Base-by-base conservation (phyloP, 92 coral and sea anemone genomes). In the Desmophyllum pertusum region DNA sequence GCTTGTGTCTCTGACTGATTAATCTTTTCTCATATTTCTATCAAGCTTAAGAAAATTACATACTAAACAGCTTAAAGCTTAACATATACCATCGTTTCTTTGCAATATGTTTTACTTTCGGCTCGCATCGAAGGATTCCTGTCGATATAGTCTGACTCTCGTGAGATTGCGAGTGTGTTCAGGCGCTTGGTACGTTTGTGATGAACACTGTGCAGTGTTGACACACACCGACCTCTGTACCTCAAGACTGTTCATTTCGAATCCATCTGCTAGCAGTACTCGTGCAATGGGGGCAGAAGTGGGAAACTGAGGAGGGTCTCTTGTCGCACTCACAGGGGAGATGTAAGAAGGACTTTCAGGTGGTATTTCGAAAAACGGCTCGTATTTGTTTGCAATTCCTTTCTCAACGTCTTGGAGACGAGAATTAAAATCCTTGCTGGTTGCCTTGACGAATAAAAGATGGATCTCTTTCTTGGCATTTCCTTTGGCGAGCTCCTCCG, bases 401-500 rank as follows among this genome's bases (percentile, higher is more conserved):
- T 52, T 35, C 2, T 40, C 83, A 23, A 78, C 72, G 36, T 61
- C 72, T 36, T 62, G 46, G 1, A 78, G 53, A 40, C 83, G 39
- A 10, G 83, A 40, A 27, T n/a, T 42, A 18, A 78, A 3, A 17
- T 88, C 55, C 1, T 82, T 6, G 42, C 27, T 39, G 15, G 14
- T 52, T 38, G 48, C 59, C 6, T 36, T 39, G 3, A 43, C 62
- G 36, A 89, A 74, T 29, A 66, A 21, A 29, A 14, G 51, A 21
- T 74, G 55, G 6, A 85, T 73, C 59, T 51, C 78, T 46, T 59
- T 35, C 39, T 39, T 81, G 31, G 87, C 90, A 18, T 73, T 73
- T 46, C 86, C 42, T 65, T 86, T 78, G 21, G 93, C 90, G 29
- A 69, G 25, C 33, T 82, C 74, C 31, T 89, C 75, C n/a, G 89